These are phyloP conservation scores for Luscinia luscinia DNA, from an alignment of 2,797 vertebrate species.

Conservation along the genomic window DNA sequence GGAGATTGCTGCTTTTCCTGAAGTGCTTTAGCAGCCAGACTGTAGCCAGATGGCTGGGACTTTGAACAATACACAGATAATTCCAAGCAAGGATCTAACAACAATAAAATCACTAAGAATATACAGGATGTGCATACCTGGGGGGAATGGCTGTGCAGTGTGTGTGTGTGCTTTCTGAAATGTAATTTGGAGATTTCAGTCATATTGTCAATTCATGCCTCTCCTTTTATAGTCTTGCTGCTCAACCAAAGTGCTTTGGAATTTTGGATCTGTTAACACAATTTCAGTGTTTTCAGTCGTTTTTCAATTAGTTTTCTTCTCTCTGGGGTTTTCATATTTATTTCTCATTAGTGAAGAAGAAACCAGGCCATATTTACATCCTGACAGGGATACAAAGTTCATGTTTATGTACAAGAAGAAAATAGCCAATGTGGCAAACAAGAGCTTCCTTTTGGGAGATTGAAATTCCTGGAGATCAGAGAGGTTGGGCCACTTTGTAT, in stretches of 20 bases:
- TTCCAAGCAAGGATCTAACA: neutral
- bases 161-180: neutral
- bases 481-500: neutral
- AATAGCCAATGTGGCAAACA: neutral
- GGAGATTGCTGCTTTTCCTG: neutral
- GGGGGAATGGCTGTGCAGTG: neutral
- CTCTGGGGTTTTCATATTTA: neutral
- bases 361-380: neutral
- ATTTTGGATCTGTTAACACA: neutral
- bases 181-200: neutral
- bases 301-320: neutral
- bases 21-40: neutral
- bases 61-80: conserved; percentile 5
- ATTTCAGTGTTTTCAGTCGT: neutral
- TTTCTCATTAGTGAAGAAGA: neutral
- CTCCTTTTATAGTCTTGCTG: neutral
- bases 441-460: neutral
- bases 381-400: neutral
- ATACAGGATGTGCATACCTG: neutral
- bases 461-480: neutral
- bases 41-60: conserved; percentile 2
- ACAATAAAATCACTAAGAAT: neutral
- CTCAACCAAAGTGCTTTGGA: neutral
- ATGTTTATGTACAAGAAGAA: neutral
- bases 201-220: neutral